These are phyloP conservation scores for Tenualosa thibaudeaui DNA, from an alignment of 2,797 vertebrate genomes.

Conservation along the genomic window DNA sequence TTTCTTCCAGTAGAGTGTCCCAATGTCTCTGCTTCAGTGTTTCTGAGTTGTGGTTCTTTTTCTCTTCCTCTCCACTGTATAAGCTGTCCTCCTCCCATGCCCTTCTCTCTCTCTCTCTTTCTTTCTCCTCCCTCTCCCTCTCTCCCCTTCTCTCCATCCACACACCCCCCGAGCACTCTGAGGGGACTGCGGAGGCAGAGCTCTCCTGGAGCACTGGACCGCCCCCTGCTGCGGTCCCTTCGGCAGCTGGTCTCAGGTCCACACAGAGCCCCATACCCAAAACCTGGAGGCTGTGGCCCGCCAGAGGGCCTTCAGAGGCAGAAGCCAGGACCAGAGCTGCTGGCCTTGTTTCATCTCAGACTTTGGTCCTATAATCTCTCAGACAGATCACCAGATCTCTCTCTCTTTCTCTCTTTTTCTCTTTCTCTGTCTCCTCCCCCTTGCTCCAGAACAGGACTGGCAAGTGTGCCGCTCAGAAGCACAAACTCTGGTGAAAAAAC, in stretches of 20 bases:
- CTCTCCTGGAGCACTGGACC: background rate
- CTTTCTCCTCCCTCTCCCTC: background rate
- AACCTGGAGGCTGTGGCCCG: background rate
- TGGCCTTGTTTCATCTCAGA: conserved; percentile 4
- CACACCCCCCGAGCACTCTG: background rate
- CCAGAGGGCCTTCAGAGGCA: background rate
- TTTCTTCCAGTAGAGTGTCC: background rate
- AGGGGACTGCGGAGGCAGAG: conserved; percentile 4
- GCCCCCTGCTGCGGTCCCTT: background rate
- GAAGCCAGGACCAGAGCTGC: background rate
- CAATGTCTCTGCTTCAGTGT: background rate
- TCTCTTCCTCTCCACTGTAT: background rate
- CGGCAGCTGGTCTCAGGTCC: background rate
- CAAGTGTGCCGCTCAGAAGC: background rate
- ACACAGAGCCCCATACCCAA: background rate
- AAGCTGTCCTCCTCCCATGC: background rate
- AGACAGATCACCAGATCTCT: background rate
- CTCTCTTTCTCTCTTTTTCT: background rate
- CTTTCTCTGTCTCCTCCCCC: background rate
- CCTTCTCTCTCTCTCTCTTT: background rate
- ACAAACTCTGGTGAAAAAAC: background rate
- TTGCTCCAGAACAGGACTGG: background rate
- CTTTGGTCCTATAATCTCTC: conserved; percentile 1
- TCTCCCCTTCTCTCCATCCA: background rate
- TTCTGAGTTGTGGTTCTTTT: background rate